These are phyloP conservation scores for Ladona fulva DNA, from an alignment of 1,140 invertebrate species.

Conservation along the genomic window DNA sequence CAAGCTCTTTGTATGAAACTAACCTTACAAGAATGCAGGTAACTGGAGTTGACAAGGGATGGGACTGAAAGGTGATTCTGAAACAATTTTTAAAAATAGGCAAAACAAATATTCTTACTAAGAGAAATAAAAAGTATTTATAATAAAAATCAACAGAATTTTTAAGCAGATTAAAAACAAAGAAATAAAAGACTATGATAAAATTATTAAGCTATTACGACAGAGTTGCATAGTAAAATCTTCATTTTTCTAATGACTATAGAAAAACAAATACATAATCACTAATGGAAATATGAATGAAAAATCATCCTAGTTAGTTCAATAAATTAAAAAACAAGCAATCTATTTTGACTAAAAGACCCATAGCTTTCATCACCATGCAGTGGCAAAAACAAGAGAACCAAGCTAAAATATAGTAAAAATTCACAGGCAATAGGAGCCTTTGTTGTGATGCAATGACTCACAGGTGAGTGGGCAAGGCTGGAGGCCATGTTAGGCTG, in stretches of 20 bases:
- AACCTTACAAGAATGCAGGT: conserved; percentile 69
- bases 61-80: conserved; percentile 81
- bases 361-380: conserved; percentile 18
- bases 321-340: not conserved
- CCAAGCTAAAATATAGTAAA: conserved; percentile 15
- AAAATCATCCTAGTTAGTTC: conserved; percentile 20
- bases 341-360: conserved; percentile 8
- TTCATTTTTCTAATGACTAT: not conserved
- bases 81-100: conserved; percentile 38
- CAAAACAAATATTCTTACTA: conserved; percentile 41
- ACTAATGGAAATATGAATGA: not conserved
- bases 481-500: not conserved
- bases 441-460: conserved; percentile 37
- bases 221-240: not conserved
- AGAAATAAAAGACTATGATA: conserved; percentile 15
- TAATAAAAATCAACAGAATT: conserved; percentile 13
- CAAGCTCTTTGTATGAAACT: conserved; percentile 37
- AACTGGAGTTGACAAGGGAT: conserved; percentile 61
- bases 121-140: conserved; percentile 25
- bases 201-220: not conserved
- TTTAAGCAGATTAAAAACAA: not conserved
- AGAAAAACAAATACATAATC: conserved; percentile 13
- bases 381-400: conserved; percentile 21
- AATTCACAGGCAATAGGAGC: conserved; percentile 38
- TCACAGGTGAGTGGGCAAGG: not conserved